Conservation (phyloP, 2,797 vertebrate genomes). For the Tapera naevia region DNA sequence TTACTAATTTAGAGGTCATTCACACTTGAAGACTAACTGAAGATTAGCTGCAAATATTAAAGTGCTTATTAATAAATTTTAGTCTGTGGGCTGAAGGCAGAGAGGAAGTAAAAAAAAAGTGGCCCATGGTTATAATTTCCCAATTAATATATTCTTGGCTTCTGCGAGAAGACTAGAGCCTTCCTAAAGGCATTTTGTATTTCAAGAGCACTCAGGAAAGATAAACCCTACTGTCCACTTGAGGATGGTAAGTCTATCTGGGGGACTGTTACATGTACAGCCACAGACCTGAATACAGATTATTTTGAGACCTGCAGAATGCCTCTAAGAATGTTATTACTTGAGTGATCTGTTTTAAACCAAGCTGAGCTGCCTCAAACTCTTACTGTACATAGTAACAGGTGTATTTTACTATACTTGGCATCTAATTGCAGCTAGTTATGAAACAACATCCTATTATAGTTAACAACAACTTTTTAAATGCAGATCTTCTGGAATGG, state of each 20-base stretch:
- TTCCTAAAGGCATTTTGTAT: not conserved
- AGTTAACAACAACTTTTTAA: not conserved
- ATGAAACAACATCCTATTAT: not conserved
- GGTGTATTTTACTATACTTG: not conserved
- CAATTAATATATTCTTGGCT: not conserved
- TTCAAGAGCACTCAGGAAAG: not conserved
- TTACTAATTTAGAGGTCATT: not conserved
- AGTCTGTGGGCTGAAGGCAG: too few species aligned
- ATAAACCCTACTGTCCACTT: not conserved
- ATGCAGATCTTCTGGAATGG: not conserved
- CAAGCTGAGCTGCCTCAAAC: too few species aligned
- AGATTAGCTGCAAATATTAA: not conserved
- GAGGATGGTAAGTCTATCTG: rapidly evolving
- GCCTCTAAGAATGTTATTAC: too few species aligned
- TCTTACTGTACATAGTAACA: not conserved
- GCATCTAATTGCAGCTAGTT: not conserved
- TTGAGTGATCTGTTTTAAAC: too few species aligned
- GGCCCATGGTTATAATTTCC: too few species aligned
- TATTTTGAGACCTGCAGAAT: not conserved
- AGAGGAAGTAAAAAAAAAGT: too few species aligned
- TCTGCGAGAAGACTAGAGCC: not conserved
- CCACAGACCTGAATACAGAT: not conserved
- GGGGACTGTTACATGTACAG: not conserved
- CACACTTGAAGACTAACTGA: not conserved
- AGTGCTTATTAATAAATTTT: not conserved